Base-by-base conservation (phyloP, 2,888 invertebrate genomes). In the Eupithecia tripunctaria region DNA sequence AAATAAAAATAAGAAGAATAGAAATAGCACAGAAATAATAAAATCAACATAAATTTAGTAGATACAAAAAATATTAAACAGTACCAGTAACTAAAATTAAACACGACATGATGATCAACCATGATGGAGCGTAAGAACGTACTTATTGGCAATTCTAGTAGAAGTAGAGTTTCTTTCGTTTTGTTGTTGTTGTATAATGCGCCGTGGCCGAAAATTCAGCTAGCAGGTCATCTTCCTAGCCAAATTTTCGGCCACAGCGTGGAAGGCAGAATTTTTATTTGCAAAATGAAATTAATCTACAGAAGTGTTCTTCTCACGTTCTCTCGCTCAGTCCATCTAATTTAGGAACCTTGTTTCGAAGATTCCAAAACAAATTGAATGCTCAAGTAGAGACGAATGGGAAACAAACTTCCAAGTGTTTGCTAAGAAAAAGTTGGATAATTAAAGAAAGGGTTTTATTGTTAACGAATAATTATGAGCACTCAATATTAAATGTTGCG, bases 401-500 rank as follows among this genome's bases (percentile, higher is more conserved):
- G 32, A 51, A 83, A 82, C 81, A 87, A 87, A 86, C 86, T 86
- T 77, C 81, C 77, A 84, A 91, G 88, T 87, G 85, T 87, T 89
- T 80, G 75, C 82, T 85, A 89, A 87, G 84, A 78, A 87, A 90
- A 92, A 92, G 84, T 91, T 92, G 81, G 79, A 84, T 86, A 88
- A 86, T 87, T 81, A 86, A 84, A 85, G 70, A 84, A 91, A 90
- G 93, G 91, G 92, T 92, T 91, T 86, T 82, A 89, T 91, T 85
- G 87, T 85, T 91, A 92, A 91, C 90, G 88, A 94, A 93, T 93
- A 93, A 93, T 93, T 93, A 94, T 89, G 92, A 94, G 92, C 92
- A 91, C 92, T 94, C 93, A 86, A 94, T 94, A 94, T 94, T 94
- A 93, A 94, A 94, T 94, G 94, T 94, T 91, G 91, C 93, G 92